Evolutionary conservation across 2,888 invertebrate species (phyloP), one percentile per base, ranked within the genome.

Genomic region (Imbricaverruca yamaguchii): DNA sequence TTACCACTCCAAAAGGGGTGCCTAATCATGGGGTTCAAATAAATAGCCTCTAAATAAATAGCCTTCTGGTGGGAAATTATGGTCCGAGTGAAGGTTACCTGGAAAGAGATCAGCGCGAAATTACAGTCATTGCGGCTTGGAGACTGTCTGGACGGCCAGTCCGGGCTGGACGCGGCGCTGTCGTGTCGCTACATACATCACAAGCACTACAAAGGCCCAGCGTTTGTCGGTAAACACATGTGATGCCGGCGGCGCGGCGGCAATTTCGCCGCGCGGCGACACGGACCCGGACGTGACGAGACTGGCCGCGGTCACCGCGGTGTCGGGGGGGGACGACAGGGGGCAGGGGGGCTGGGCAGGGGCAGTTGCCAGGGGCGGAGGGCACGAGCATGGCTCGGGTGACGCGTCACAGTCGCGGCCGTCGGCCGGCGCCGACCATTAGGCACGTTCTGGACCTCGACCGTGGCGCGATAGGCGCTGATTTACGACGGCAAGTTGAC

Each of bases 1-100:
- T 74, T 74, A 74, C 55, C 23, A 53, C 59, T 11, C 23, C 74
- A 74, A 55, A 74, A 74, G 74, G 74, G 74, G 74, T 74, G 53
- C 74, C 74, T 74, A 55, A 74, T 74, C 55, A 74, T 74, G 55
- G 53, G 53, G 53, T 74, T 74, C 74, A 74, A 74, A 74, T 74
- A 74, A 74, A 74, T 74, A 74, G 74, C 74, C 74, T 74, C 74
- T 74, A 74, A 74, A 74, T 74, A 74, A 74, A 74, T 74, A 74
- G 74, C 74, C 74, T 74, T 74, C 55, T 53, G 74, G 74, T 74
- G 74, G 74, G 53, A 74, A 74, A 74, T 74, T 74, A 74, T 21
- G 74, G 74, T 3, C 53, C 53, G 21, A 18, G 59, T 55, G 74
- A 74, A 74, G 74, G 74, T 74, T 74, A 74, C 74, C 53, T 74